Percentiles rank a stretch among this genome's conserved stretches.
phyloP scores from a whole-genome alignment of 2,797 vertebrate species.

The Tenualosa thibaudeaui region DNA sequence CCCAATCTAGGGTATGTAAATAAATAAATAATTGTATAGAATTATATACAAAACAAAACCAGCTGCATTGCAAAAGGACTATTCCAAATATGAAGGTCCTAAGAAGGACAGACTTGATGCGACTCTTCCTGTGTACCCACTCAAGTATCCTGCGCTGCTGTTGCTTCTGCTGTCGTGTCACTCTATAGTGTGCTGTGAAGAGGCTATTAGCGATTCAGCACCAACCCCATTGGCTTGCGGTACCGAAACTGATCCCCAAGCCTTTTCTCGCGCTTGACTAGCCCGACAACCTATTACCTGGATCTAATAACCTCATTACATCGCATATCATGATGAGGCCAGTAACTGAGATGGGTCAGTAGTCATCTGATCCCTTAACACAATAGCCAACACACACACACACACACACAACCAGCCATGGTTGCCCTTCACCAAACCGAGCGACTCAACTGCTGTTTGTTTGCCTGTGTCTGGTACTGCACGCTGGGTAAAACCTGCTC shows the following conservation, averaged over 20 bases:
- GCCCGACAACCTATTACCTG: conserved; percentile 87
- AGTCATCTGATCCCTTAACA: conserved; percentile 48
- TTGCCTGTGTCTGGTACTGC: background rate
- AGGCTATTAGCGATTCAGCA: conserved; percentile 23
- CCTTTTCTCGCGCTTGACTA: conserved; percentile 75
- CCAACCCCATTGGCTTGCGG: conserved; percentile 8
- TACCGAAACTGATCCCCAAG: conserved; percentile 69
- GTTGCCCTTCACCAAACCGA: background rate
- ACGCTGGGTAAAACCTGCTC: background rate
- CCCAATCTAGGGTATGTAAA: too few species aligned
- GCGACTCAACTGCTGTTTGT: background rate
- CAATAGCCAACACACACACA: background rate
- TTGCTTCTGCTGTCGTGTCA: conserved; percentile 23
- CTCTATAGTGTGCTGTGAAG: conserved; percentile 18
- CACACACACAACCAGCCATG: background rate
- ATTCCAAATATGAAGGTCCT: conserved; percentile 1
- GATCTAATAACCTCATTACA: conserved; percentile 96
- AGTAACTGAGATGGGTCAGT: conserved; percentile 53
- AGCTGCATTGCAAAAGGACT: background rate
- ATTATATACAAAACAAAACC: background rate
- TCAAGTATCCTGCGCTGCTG: conserved; percentile 3
- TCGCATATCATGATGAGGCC: conserved; percentile 49
- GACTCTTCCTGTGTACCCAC: background rate
- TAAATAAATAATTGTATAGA: too few species aligned
- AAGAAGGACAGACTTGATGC: background rate